A percentile compares a stretch with the other conserved stretches of the same genome.
Conservation (phyloP, 2,888 invertebrate genomes). For the Plagiodera versicolora region DNA sequence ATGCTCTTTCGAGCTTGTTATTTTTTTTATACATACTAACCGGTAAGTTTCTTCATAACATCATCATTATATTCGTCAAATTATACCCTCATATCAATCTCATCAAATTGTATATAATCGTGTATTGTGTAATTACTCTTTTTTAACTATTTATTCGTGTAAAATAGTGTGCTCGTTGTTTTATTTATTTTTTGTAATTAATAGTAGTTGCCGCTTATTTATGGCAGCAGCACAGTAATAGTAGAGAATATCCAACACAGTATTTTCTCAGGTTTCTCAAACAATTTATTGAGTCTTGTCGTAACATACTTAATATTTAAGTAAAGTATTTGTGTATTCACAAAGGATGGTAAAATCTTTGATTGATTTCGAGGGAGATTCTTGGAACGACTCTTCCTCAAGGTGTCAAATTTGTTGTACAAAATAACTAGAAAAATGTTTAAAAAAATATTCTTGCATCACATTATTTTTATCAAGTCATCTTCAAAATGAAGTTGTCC, state of each 20-base stretch:
- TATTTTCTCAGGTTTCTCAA: conserved; percentile 39
- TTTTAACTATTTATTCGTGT: conserved; percentile 32
- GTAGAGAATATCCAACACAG: conserved; percentile 9
- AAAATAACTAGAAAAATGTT: too few relatives aligned
- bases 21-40: too few relatives aligned
- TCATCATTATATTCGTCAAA: too few relatives aligned
- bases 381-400: too few relatives aligned
- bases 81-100: too few relatives aligned
- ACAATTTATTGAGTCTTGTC: conserved; percentile 47
- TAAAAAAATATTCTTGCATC: too few relatives aligned
- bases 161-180: conserved; percentile 24
- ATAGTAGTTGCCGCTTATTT: conserved; percentile 15
- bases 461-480: too few relatives aligned
- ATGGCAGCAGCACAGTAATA: not conserved
- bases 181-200: conserved; percentile 32
- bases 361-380: conserved; percentile 28
- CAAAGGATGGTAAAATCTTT: conserved; percentile 43
- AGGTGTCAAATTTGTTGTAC: too few relatives aligned
- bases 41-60: too few relatives aligned
- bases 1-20: not conserved
- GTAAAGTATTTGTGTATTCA: conserved; percentile 51
- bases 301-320: conserved; percentile 53
- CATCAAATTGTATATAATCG: not conserved
- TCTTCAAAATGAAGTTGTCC: too few relatives aligned
- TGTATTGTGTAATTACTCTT: conserved; percentile 33